Evolutionary conservation across 1,140 invertebrate species (phyloP).

Genomic region (Sycophila sp.): DNA sequence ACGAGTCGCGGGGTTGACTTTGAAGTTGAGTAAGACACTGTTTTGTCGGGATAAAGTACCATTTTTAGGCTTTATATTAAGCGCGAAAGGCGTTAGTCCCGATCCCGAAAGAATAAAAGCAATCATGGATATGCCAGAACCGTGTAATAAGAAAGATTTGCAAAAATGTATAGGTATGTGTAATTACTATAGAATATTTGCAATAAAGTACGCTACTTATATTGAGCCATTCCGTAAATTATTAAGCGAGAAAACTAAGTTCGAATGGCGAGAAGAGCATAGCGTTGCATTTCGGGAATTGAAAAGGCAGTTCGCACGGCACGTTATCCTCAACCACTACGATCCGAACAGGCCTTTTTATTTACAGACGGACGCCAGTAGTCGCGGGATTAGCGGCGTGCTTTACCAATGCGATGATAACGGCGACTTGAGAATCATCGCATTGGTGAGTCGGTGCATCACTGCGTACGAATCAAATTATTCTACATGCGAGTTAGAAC

Average conservation of each 20-base stretch:
- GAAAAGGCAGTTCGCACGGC: neutral
- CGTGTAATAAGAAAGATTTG: neutral
- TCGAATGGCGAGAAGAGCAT: neutral
- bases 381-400: slow-evolving; percentile 8
- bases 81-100: neutral
- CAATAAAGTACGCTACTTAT: neutral
- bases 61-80: neutral
- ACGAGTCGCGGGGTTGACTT: neutral
- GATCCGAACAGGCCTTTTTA: neutral
- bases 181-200: neutral
- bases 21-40: neutral
- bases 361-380: slow-evolving; percentile 26
- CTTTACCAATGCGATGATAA: neutral
- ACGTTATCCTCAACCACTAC: slow-evolving; percentile 5
- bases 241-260: neutral
- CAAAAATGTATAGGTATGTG: neutral
- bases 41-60: neutral
- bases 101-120: neutral
- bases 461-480: slow-evolving; percentile 22
- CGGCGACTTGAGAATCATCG: neutral
- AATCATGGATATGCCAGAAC: neutral
- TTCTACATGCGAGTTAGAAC: slow-evolving; percentile 20
- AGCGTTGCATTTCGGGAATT: neutral
- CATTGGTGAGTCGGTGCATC: neutral
- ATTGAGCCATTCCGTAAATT: neutral